Evolutionary conservation across 2,797 vertebrate genomes (phyloP).

Genomic region (Leucoraja ocellata): DNA sequence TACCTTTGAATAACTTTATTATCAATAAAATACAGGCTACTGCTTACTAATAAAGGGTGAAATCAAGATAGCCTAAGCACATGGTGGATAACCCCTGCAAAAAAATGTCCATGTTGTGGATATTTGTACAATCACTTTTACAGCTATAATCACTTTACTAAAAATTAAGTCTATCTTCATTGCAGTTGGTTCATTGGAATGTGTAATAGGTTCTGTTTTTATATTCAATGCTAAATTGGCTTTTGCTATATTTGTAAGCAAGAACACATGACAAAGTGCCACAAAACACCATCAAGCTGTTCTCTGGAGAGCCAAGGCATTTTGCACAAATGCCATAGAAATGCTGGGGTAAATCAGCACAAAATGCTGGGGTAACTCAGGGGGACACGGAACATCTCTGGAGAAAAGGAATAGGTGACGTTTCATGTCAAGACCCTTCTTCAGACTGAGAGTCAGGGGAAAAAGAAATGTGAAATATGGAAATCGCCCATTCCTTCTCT

Average conservation of each 20-base stretch:
- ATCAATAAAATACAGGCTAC: background rate
- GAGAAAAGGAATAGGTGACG: too few relatives aligned
- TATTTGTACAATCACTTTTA: background rate
- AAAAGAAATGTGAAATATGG: too few relatives aligned
- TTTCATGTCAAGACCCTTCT: too few relatives aligned
- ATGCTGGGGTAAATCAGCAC: too few relatives aligned
- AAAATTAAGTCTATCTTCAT: background rate
- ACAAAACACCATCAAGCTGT: slow-evolving; percentile 15
- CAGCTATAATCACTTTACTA: background rate
- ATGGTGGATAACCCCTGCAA: background rate
- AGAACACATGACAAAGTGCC: background rate
- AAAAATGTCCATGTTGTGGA: background rate
- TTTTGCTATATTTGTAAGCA: background rate
- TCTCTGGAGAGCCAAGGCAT: background rate
- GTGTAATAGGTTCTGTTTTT: slow-evolving; percentile 5
- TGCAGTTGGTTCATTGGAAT: background rate
- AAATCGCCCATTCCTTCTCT: background rate
- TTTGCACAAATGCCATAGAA: background rate
- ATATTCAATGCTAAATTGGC: background rate
- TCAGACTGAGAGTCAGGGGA: too few relatives aligned
- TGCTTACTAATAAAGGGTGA: too few relatives aligned
- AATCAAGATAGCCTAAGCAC: background rate
- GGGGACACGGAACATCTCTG: too few relatives aligned
- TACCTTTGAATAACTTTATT: background rate
- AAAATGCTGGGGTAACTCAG: too few relatives aligned